Evolutionary conservation across 1,140 invertebrate species (phyloP).

Genomic region (Phymorhynchus buccinoides): DNA sequence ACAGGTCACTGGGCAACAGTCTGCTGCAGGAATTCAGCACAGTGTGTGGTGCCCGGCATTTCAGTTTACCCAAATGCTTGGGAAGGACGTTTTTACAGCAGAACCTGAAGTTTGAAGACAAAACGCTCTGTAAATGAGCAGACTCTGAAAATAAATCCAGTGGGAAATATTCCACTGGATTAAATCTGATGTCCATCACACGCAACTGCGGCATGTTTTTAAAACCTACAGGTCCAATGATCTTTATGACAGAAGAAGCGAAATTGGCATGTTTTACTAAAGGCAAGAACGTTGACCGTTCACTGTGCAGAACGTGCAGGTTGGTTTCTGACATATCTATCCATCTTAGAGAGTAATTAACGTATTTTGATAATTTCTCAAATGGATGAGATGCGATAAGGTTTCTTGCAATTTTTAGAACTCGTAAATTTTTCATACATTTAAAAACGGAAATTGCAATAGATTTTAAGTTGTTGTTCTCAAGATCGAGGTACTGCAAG

Average conservation of each 20-base stretch:
- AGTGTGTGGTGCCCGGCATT: conserved; percentile 4
- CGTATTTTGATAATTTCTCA: neutral
- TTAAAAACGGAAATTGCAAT: no score
- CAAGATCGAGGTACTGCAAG: conserved; percentile 23
- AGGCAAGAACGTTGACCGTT: neutral
- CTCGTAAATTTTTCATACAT: no score
- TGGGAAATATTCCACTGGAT: conserved; percentile 29
- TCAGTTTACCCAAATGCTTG: neutral
- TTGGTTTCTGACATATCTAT: neutral
- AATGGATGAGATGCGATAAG: no score
- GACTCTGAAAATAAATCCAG: conserved; percentile 39
- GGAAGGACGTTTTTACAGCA: conserved; percentile 45
- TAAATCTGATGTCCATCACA: conserved; percentile 37
- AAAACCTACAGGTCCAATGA: conserved; percentile 32
- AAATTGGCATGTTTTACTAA: conserved; percentile 14
- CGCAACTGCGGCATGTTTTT: neutral
- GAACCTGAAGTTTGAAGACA: conserved; percentile 42
- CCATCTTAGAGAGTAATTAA: neutral
- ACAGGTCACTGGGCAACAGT: conserved; percentile 38
- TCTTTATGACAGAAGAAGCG: neutral
- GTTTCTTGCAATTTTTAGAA: neutral
- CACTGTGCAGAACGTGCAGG: neutral
- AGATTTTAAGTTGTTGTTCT: neutral
- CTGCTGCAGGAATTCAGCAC: conserved; percentile 52
- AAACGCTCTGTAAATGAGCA: conserved; percentile 33